A percentile compares a stretch with the other conserved stretches of the same genome.
These are phyloP conservation scores for Colaptes auratus DNA, from an alignment of 2,113 vertebrate genomes.

Conservation along the genomic window DNA sequence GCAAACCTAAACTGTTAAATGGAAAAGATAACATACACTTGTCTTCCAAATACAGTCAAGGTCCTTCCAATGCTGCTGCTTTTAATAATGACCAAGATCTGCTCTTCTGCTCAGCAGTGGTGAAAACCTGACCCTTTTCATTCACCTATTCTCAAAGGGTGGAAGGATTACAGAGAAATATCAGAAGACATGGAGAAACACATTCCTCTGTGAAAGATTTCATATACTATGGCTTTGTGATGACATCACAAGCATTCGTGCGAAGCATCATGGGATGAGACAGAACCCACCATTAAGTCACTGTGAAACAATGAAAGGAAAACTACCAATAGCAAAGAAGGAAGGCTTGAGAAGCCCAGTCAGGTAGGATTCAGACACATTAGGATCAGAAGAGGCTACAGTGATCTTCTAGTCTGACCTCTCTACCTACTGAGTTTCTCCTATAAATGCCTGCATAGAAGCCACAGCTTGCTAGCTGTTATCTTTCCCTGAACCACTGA, in stretches of 20 bases:
- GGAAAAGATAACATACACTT: background rate
- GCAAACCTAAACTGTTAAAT: background rate
- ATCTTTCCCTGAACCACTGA: background rate
- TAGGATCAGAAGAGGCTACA: background rate
- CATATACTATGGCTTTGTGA: background rate
- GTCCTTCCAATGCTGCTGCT: background rate
- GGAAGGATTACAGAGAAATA: constrained; percentile 7
- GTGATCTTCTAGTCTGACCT: background rate
- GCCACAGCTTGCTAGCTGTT: background rate
- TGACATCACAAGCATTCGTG: rapidly evolving
- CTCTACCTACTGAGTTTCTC: background rate
- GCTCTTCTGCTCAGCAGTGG: background rate
- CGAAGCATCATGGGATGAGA: rapidly evolving
- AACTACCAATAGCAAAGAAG: background rate
- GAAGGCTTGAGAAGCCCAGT: background rate
- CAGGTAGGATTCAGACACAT: rapidly evolving
- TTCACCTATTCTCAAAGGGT: background rate
- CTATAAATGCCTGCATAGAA: background rate
- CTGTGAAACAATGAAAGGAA: background rate
- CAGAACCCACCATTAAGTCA: background rate
- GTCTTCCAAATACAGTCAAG: background rate
- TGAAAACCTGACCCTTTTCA: background rate
- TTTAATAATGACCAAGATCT: background rate
- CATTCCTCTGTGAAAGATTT: background rate
- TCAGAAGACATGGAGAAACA: background rate